These are phyloP conservation scores for Ichneumoninae sp. DNA, from an alignment of 2,888 invertebrate species.

Conservation along the genomic window DNA sequence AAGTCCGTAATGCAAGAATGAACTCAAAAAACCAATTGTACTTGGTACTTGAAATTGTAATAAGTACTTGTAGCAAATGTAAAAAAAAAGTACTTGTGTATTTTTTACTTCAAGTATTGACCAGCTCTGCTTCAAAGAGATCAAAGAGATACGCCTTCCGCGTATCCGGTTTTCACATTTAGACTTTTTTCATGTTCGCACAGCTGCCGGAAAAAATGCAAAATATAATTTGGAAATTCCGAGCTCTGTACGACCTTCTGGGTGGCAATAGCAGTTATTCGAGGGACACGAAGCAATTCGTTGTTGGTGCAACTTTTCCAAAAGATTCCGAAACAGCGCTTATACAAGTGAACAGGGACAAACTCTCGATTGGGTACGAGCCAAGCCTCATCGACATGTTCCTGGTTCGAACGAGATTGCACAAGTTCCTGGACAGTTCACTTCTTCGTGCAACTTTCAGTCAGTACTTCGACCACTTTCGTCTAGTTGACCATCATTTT, in stretches of 20 bases:
- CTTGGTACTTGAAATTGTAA: no score
- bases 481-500: background rate
- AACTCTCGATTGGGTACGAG: slow-evolving; percentile 74
- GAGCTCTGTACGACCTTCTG: slow-evolving; percentile 77
- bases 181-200: slow-evolving; percentile 18
- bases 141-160: background rate
- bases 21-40: no score
- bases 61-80: no score
- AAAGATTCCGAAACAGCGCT: slow-evolving; percentile 75
- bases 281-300: slow-evolving; percentile 71
- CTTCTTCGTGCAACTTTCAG: slow-evolving; percentile 78
- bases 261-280: slow-evolving; percentile 75
- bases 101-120: no score
- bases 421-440: slow-evolving; percentile 78
- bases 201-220: slow-evolving; percentile 77
- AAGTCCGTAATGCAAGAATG: no score
- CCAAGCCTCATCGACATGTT: slow-evolving; percentile 76
- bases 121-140: background rate
- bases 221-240: slow-evolving; percentile 74
- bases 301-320: slow-evolving; percentile 76
- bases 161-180: background rate
- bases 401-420: slow-evolving; percentile 78
- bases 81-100: no score
- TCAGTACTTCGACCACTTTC: slow-evolving; percentile 66
- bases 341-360: slow-evolving; percentile 75